phyloP scores from a whole-genome alignment of 2,888 invertebrate species.

The Callosobruchus maculatus region DNA sequence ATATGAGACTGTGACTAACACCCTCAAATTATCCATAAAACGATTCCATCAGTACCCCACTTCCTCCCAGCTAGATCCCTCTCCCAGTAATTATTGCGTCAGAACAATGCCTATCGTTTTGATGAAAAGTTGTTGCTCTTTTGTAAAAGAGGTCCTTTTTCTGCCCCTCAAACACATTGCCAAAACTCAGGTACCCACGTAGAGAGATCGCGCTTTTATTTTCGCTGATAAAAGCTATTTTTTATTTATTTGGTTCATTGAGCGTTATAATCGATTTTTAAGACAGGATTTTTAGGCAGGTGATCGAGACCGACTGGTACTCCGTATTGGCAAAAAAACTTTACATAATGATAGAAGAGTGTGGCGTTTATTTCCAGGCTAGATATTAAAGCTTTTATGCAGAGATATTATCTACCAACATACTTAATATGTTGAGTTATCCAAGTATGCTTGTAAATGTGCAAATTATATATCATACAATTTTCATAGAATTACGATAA shows the following conservation, averaged over 20 bases:
- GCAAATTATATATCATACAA: no score
- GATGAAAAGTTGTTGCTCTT: conserved; percentile 13
- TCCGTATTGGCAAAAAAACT: neutral
- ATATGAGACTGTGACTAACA: no score
- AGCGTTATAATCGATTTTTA: conserved; percentile 19
- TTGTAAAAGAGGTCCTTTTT: conserved; percentile 8
- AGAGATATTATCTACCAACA: neutral
- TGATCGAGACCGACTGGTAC: conserved; percentile 1
- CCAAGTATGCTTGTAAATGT: no score
- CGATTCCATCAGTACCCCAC: neutral
- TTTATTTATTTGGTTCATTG: conserved; percentile 18
- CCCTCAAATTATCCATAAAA: no score
- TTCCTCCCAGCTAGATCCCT: neutral
- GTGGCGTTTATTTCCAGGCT: neutral
- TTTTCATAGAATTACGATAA: no score
- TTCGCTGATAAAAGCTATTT: conserved; percentile 15
- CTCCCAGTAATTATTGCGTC: conserved; percentile 12
- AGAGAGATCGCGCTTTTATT: conserved; percentile 13
- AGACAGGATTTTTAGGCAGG: conserved; percentile 3
- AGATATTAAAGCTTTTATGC: neutral
- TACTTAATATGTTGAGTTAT: neutral
- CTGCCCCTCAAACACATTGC: conserved; percentile 8
- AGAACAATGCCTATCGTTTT: conserved; percentile 13
- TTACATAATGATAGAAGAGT: neutral
- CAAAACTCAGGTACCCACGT: conserved; percentile 10